These are phyloP conservation scores for Rhagonycha lutea DNA, from an alignment of 2,888 invertebrate genomes.

Conservation along the genomic window DNA sequence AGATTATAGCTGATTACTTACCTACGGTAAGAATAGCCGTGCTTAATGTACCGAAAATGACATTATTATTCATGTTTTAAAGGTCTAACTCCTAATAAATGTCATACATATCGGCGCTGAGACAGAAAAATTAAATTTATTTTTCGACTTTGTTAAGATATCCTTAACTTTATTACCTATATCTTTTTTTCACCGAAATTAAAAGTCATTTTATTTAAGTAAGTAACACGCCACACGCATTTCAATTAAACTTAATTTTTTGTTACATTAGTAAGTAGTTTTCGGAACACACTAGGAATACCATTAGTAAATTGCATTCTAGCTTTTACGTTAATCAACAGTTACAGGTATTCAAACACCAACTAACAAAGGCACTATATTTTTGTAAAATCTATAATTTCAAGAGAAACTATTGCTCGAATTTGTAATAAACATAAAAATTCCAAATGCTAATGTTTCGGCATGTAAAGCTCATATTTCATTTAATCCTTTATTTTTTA, in stretches of 20 bases:
- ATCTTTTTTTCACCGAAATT: neutral
- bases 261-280: neutral
- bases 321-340: neutral
- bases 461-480: neutral
- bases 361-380: neutral
- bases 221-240: neutral
- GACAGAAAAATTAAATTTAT: slow-evolving; percentile 6
- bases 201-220: neutral
- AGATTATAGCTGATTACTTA: slow-evolving; percentile 39
- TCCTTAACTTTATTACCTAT: neutral
- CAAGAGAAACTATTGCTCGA: neutral
- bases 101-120: slow-evolving; percentile 35
- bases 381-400: neutral
- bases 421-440: neutral
- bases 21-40: slow-evolving; percentile 36
- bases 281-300: neutral
- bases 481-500: neutral
- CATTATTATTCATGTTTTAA: slow-evolving; percentile 49
- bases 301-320: neutral
- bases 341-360: neutral
- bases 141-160: neutral
- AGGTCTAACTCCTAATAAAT: slow-evolving; percentile 45
- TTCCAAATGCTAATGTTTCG: neutral
- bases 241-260: neutral
- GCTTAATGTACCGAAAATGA: slow-evolving; percentile 50